Conservation (phyloP, 2,888 invertebrate species). For the Diloba caeruleocephala region DNA sequence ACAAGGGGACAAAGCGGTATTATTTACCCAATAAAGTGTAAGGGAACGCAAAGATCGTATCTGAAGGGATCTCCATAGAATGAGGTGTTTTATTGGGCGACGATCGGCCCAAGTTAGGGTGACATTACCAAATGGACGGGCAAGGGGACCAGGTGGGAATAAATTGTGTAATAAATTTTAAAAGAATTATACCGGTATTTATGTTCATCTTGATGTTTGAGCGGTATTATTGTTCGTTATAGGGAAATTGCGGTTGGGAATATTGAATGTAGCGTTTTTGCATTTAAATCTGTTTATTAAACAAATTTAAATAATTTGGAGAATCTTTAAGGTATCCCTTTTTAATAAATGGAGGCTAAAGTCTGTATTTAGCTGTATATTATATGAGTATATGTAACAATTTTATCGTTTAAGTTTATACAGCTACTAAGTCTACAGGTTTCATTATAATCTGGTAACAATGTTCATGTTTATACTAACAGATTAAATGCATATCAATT, state of each 20-base stretch:
- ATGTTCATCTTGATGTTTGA: constrained; percentile 47
- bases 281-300: constrained; percentile 30
- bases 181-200: constrained; percentile 49
- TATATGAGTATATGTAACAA: too few relatives aligned
- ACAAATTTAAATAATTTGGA: too few relatives aligned
- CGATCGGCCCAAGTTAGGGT: constrained; percentile 60
- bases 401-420: background rate
- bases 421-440: constrained; percentile 21
- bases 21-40: constrained; percentile 70
- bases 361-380: too few relatives aligned
- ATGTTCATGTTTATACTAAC: constrained; percentile 15
- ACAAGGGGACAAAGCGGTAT: constrained; percentile 62
- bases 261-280: constrained; percentile 14
- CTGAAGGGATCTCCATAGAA: constrained; percentile 68
- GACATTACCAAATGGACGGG: constrained; percentile 48
- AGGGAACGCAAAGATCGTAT: constrained; percentile 67
- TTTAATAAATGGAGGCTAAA: too few relatives aligned
- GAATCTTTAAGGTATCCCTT: too few relatives aligned
- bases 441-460: constrained; percentile 14
- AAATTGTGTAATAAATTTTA: constrained; percentile 55
- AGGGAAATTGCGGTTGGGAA: constrained; percentile 33
- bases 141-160: constrained; percentile 50
- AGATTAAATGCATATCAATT: constrained; percentile 51
- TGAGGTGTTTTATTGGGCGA: constrained; percentile 74
- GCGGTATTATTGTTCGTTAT: constrained; percentile 37